These are phyloP conservation scores for Erethizon dorsatum DNA, from an alignment of 2,797 vertebrate genomes.

Conservation along the genomic window DNA sequence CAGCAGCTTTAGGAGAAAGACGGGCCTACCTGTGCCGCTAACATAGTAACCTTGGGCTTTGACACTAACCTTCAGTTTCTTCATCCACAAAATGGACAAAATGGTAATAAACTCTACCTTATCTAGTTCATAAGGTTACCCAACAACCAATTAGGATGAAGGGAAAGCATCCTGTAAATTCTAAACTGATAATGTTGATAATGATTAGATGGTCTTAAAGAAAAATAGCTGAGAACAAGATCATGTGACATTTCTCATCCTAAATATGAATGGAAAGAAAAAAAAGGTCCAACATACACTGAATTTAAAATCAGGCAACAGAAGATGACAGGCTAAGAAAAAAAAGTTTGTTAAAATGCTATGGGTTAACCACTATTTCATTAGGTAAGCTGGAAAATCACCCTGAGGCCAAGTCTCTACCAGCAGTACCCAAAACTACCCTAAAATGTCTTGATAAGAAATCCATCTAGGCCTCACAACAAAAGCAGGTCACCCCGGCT, in stretches of 20 bases:
- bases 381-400: slow-evolving; percentile 9
- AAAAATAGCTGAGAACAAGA: background rate
- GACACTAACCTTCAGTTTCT: background rate
- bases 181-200: background rate
- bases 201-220: background rate
- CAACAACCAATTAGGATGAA: slow-evolving; percentile 34
- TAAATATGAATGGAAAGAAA: background rate
- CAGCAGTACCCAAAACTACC: background rate
- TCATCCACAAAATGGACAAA: background rate
- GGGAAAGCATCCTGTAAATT: background rate
- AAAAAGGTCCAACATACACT: background rate
- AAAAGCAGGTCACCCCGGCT: background rate
- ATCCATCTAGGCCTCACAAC: background rate
- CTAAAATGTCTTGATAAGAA: background rate
- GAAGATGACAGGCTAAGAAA: background rate
- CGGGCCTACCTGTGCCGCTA: background rate
- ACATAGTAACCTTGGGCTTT: background rate
- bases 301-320: slow-evolving; percentile 37
- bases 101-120: slow-evolving; percentile 4
- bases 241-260: background rate
- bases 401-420: background rate
- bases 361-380: background rate
- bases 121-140: slow-evolving; percentile 1
- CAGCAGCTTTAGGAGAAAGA: background rate
- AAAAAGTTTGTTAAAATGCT: background rate